Evolutionary conservation across 1,140 invertebrate genomes (phyloP), one percentile per base, ranked within the genome.

Genomic region (Drosophila orena): DNA sequence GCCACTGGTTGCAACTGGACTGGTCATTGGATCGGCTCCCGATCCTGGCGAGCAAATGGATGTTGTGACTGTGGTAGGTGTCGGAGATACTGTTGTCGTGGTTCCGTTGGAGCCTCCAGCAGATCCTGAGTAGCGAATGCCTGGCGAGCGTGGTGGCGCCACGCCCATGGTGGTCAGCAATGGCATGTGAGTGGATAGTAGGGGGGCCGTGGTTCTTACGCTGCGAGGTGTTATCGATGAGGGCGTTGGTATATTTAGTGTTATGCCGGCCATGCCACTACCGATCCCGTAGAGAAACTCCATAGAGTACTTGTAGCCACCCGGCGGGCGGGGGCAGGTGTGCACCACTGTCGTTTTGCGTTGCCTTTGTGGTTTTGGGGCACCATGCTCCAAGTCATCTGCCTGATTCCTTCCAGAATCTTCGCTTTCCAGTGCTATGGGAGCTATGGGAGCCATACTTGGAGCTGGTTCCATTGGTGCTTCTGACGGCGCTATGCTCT

Each of bases 261-360:
- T 77, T 0, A 74, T 47, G 22, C 84, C 84, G 6, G 80, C 73
- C 84, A 89, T 66, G 8, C 61, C 59, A 7, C 44, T 73, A 8
- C 84, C 84, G 35, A 89, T 89, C 37, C 43, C 72, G 38, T 89
- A 89, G 14, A 89, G 84, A 17, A 80, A 89, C 11, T 83, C 79
- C 65, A 89, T 80, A 5, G 84, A 77, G 60, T 89, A 89, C 44
- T 77, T 89, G 65, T 89, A 89, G 55, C 84, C 84, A 17, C 84
- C 84, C 14, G 79, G 72, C 3, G 84, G 84, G n/a, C 84, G 60
- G 24, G 84, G 84, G 27, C 64, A 74, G 1, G 60, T 70, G 20
- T 70, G 79, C 14, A 65, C 71, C 7, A 71, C 44, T 1, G 64
- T 68, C 7, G 66, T 62, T 15, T 68, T 66, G 7, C 61, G 62